Evolutionary conservation across 2,888 invertebrate species (phyloP), one percentile per base, ranked within the genome.

Genomic region (Phyto melanocephala): DNA sequence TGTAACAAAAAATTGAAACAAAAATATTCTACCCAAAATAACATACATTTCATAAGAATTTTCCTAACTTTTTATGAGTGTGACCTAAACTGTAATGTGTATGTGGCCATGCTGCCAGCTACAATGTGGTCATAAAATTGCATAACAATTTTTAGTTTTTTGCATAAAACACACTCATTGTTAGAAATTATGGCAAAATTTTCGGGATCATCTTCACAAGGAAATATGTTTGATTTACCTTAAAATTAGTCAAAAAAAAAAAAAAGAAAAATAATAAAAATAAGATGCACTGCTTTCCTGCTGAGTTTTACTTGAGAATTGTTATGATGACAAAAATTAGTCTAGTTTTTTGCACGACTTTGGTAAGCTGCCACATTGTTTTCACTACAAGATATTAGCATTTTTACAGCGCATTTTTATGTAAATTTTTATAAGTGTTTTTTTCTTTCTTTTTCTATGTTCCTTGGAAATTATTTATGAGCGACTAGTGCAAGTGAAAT

Each of bases 311-410:
- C 63, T 70, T 45, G 40, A 71, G 45, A 74, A 81, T 68, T 81
- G 56, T n/a, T 58, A 74, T 47, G 68, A 33, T 20, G 47, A 62
- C 56, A 56, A 52, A 82, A 79, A 76, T 65, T 76, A 56, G 45
- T 79, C 47, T 67, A 75, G 71, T 82, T 82, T 81, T 82, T 82
- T 82, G 82, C 82, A 75, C 82, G 82, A 82, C 67, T 82, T 82
- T 79, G 82, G 82, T 82, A 79, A 60, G 37, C 58, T 52, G 63
- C 6, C 3, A 2, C 15, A 54, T 82, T 76, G 65, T 76, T 67
- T 33, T 0, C 1, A 1, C 6, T 33, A 47, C 47, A 45, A 17
- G 35, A 20, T 37, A 58, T 72, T 72, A 37, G 37, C 20, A 62
- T 79, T 79, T 82, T 62, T 74, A 76, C 67, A 76, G 65, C 79